Evolutionary conservation across 2,888 invertebrate species (phyloP), one percentile per base, ranked within the genome.

Genomic region (Chirona hameri): DNA sequence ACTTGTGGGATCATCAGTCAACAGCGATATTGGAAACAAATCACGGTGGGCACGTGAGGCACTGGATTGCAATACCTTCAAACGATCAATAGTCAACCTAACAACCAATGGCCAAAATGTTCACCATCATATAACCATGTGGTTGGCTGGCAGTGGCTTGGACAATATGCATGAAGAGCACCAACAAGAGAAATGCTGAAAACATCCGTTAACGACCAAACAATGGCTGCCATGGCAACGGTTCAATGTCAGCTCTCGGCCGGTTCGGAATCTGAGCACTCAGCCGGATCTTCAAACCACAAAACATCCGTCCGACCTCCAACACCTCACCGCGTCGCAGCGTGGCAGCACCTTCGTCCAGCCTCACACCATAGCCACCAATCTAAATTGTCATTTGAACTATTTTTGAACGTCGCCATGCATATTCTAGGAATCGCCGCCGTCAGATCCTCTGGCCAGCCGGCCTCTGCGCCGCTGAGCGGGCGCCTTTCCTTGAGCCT

Each of bases 301-400:
- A 55, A 55, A 55, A 18, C 18, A 12, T 18, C 18, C 14, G 18
- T 18, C 18, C 55, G 55, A 55, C 18, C 18, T 55, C 55, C 14
- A 55, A 55, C 55, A 18, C 2, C 15, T 18, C 55, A 18, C 4
- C 18, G 2, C 55, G 55, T 55, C 1, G 18, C 55, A 55, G 55
- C 55, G 14, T 18, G 5, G 55, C 55, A 18, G 15, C 55, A 3
- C 12, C 55, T 14, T 55, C 57, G 57, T 39, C 57, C 7, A 7
- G 57, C 57, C 24, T 57, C 4, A 57, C 24, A 57, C 21, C 57
- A 57, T 57, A 24, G 24, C 57, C 57, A 57, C 24, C 57, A 24
- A 57, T 57, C 57, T 21, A 57, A 57, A 57, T 18, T 72, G 72
- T 72, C 72, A 72, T 72, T 72, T 72, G 72, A 31, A 72, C 72